Conservation (phyloP, 2,113 vertebrate genomes). For the Clarias macrocephalus region DNA sequence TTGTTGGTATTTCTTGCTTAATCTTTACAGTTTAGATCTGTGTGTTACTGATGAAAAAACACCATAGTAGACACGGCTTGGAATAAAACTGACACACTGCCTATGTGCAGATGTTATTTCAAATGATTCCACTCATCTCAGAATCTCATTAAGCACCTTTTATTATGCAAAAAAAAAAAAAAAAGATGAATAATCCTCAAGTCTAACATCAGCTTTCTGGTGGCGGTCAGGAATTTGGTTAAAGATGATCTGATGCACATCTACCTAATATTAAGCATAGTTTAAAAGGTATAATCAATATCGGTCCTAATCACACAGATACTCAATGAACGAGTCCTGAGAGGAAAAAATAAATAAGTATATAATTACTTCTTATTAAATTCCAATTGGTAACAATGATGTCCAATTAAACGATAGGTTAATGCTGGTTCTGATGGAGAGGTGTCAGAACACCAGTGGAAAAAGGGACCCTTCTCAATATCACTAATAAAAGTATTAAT, state of each 20-base stretch:
- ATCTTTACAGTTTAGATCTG: neutral
- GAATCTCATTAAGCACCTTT: neutral
- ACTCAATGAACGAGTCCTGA: constrained; percentile 34
- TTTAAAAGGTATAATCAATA: constrained; percentile 53
- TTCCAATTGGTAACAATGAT: no score
- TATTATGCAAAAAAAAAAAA: neutral
- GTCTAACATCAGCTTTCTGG: neutral
- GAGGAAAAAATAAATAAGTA: neutral
- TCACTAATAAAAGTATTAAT: no score
- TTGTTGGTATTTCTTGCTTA: constrained; percentile 37
- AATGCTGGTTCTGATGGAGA: no score
- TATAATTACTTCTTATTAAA: no score
- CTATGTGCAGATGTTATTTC: neutral
- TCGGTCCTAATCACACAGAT: constrained; percentile 32
- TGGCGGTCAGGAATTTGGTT: constrained; percentile 13
- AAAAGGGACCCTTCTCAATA: no score
- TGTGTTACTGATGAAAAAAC: neutral
- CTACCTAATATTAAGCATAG: constrained; percentile 42
- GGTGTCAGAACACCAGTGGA: no score
- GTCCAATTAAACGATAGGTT: no score
- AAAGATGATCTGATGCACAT: constrained; percentile 30
- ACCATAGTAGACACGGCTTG: neutral
- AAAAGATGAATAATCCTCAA: neutral
- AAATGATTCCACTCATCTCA: neutral
- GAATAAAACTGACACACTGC: neutral